Base-by-base conservation (phyloP, 2,888 invertebrate species). In the Acanthosoma haemorrhoidale region DNA sequence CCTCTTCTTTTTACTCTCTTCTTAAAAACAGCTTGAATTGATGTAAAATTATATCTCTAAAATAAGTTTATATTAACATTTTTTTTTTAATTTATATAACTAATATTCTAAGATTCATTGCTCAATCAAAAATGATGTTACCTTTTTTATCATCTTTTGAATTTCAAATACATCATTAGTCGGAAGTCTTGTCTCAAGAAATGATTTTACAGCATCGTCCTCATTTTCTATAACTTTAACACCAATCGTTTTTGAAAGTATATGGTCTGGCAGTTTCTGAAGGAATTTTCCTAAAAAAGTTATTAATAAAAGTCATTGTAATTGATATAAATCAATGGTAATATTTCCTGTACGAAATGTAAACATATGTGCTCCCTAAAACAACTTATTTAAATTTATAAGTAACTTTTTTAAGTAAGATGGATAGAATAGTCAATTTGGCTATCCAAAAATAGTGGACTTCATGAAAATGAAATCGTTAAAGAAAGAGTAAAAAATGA, bases 1-100 rank as follows among this genome's bases (percentile, higher is more conserved):
- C 73, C 73, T 63, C 61, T 34, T 41, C 70, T 38, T 15, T 64
- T 51, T 6, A 63, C 64, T 51, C 73, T 64, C 25, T 68, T 71
- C 34, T 71, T 70, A 29, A 59, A 69, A 3, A 69, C 61, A n/a
- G 59, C 39, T 18, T 34, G 29, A 5, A 31, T 18, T 16, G 38
- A 15, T 8, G 59, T 59, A 15, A 68, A 59, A 25, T 58, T 58
- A 36, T 34, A 68, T 4, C 36, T 34, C 68, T 68, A 9, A 4
- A 59, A 51, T 6, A 39, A 29, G 38, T 13, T 1, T 1, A 39
- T 18, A 39, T 39, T 38, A 34, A 39, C 15, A 21, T 25, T 21
- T 39, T 51, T 11, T 51, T 36, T 15, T n/a, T 16, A 32, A 16
- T 2, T 5, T 2, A 11, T 11, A 2, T 18, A 59, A 34, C 15